phyloP scores from a whole-genome alignment of 2,113 vertebrate genomes.

The Cygnus buccinator region DNA sequence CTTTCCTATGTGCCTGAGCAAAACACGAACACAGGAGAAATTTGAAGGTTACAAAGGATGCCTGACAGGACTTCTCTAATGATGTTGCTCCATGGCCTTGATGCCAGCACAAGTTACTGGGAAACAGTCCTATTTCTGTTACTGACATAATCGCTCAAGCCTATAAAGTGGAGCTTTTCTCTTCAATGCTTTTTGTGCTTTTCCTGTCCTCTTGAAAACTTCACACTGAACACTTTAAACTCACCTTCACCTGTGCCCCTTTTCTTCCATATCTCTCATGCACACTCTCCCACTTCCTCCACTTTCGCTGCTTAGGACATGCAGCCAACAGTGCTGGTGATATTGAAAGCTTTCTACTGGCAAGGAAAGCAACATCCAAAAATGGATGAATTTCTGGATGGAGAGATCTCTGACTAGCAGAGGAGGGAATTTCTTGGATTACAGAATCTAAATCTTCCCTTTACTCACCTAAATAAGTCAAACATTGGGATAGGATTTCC shows the following conservation, averaged over 20 bases:
- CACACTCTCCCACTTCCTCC: not conserved
- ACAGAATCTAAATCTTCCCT: not conserved
- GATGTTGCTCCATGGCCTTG: not conserved
- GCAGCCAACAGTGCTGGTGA: not conserved
- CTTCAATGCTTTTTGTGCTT: not conserved
- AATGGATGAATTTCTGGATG: not conserved
- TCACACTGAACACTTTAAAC: not conserved
- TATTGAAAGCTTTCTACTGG: not conserved
- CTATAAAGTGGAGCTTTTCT: not conserved
- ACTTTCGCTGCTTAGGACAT: not conserved
- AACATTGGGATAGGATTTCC: not conserved
- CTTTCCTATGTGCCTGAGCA: not conserved
- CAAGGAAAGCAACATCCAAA: not conserved
- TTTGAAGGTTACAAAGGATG: not conserved
- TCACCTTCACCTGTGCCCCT: rapidly evolving
- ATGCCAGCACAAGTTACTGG: not conserved
- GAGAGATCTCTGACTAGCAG: not conserved
- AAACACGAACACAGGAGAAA: not conserved
- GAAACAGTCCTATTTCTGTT: not conserved
- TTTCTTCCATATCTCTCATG: not conserved
- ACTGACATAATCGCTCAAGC: not conserved
- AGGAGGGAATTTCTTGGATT: not conserved
- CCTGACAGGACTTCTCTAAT: slow-evolving; percentile 21
- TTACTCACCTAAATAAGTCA: not conserved
- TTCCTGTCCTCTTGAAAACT: not conserved